phyloP scores from a whole-genome alignment of 1,140 invertebrate genomes.

The Micrasema minimum region DNA sequence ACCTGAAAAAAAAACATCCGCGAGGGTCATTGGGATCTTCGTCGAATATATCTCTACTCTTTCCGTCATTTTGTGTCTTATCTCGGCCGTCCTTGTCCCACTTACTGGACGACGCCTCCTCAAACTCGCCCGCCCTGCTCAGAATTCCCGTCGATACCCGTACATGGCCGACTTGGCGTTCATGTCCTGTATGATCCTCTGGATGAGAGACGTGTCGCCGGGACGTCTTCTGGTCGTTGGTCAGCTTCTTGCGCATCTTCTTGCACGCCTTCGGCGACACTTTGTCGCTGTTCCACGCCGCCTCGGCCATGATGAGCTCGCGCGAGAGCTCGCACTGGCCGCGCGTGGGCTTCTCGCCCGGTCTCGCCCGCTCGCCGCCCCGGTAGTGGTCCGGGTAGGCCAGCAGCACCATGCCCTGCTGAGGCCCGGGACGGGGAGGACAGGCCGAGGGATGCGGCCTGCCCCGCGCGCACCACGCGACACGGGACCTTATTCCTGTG shows the following conservation, averaged over 20 bases:
- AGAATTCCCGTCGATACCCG: background rate
- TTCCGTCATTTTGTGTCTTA: conserved; percentile 5
- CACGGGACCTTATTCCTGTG: conserved; percentile 93
- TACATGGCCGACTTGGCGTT: background rate
- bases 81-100: conserved; percentile 40
- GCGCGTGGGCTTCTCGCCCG: too few relatives aligned
- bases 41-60: conserved; percentile 56
- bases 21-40: conserved; percentile 67
- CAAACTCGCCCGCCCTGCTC: conserved; percentile 1
- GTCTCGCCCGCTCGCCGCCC: background rate
- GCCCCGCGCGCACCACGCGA: conserved; percentile 86
- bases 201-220: background rate
- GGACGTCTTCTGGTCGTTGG: background rate
- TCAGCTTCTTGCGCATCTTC: conserved; percentile 16
- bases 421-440: conserved; percentile 68
- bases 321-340: conserved; percentile 13
- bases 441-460: conserved; percentile 91
- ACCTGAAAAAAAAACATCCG: conserved; percentile 84
- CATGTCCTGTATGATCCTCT: background rate
- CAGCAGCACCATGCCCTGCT: conserved; percentile 81
- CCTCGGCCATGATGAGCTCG: conserved; percentile 8
- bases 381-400: conserved; percentile 20
- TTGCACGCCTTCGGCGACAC: conserved; percentile 29
- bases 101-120: background rate
- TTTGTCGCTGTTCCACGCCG: conserved; percentile 21